Percentiles rank a stretch among this genome's conserved stretches.
These are phyloP conservation scores for Zaprionus kolodkinae DNA, from an alignment of 1,140 invertebrate genomes.

Conservation along the genomic window DNA sequence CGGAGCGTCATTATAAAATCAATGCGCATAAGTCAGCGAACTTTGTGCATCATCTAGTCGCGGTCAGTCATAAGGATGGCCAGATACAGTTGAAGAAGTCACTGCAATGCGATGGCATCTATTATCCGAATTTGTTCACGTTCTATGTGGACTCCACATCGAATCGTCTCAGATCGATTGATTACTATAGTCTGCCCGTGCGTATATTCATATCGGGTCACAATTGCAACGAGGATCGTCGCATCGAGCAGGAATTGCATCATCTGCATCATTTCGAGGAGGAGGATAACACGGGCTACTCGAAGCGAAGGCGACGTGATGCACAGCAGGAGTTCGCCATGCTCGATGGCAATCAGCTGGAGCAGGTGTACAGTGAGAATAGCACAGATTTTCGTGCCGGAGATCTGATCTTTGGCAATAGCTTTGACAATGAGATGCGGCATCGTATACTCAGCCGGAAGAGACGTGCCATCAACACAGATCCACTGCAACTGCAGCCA, in stretches of 20 bases:
- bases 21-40: slow-evolving; percentile 91
- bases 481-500: slow-evolving; percentile 78
- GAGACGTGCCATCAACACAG: slow-evolving; percentile 83
- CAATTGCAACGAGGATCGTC: slow-evolving; percentile 88
- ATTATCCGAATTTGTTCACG: slow-evolving; percentile 93
- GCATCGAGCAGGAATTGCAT: slow-evolving; percentile 85
- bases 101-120: slow-evolving; percentile 91
- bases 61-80: slow-evolving; percentile 90
- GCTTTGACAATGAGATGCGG: slow-evolving; percentile 84
- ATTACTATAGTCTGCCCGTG: slow-evolving; percentile 93
- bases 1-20: slow-evolving; percentile 90
- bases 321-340: slow-evolving; percentile 37
- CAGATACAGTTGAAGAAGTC: slow-evolving; percentile 89
- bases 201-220: slow-evolving; percentile 91
- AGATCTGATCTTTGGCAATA: slow-evolving; percentile 78
- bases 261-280: slow-evolving; percentile 85
- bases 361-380: slow-evolving; percentile 61
- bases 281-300: slow-evolving; percentile 81
- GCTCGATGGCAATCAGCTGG: slow-evolving; percentile 60
- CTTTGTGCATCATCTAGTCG: slow-evolving; percentile 91
- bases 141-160: slow-evolving; percentile 94
- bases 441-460: slow-evolving; percentile 85
- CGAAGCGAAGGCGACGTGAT: slow-evolving; percentile 65
- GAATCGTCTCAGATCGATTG: slow-evolving; percentile 90
- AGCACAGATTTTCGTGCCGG: slow-evolving; percentile 75